Conservation (phyloP, 1,140 invertebrate species). For the Euura lappo region DNA sequence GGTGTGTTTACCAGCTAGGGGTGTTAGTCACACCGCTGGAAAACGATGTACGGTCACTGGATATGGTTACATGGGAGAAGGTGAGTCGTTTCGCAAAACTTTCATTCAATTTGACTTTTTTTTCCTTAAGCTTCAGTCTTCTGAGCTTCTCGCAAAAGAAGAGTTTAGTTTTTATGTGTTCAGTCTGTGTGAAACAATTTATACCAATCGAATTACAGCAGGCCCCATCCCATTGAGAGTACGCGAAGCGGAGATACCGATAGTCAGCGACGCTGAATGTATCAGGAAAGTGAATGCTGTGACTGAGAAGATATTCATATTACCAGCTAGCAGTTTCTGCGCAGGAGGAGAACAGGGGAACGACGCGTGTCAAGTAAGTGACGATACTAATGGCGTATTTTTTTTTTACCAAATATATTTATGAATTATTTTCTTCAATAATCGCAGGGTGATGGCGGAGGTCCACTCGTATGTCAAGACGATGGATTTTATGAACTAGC, state of each 20-base stretch:
- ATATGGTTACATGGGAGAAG: constrained; percentile 93
- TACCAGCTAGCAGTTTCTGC: constrained; percentile 92
- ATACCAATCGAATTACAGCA: constrained; percentile 62
- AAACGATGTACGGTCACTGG: constrained; percentile 92
- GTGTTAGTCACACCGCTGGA: constrained; percentile 83
- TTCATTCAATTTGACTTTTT: constrained; percentile 8
- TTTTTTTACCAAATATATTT: not conserved
- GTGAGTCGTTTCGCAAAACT: constrained; percentile 59
- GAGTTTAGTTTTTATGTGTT: not conserved
- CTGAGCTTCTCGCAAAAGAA: not conserved
- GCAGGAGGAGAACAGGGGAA: constrained; percentile 91
- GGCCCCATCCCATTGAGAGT: constrained; percentile 89
- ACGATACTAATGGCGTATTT: constrained; percentile 8
- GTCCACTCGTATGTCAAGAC: constrained; percentile 89
- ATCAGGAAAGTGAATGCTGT: constrained; percentile 91
- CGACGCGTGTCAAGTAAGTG: constrained; percentile 87
- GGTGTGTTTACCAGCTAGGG: constrained; percentile 87
- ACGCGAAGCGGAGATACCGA: constrained; percentile 89
- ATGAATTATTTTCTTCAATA: constrained; percentile 18
- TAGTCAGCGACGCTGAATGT: constrained; percentile 91
- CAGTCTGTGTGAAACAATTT: not conserved
- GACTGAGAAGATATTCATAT: constrained; percentile 91
- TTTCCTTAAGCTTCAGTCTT: not conserved
- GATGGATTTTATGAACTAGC: constrained; percentile 92
- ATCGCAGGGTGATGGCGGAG: constrained; percentile 86